Conservation (phyloP, 2,113 vertebrate genomes). For the Hydrochoerus hydrochaeris region DNA sequence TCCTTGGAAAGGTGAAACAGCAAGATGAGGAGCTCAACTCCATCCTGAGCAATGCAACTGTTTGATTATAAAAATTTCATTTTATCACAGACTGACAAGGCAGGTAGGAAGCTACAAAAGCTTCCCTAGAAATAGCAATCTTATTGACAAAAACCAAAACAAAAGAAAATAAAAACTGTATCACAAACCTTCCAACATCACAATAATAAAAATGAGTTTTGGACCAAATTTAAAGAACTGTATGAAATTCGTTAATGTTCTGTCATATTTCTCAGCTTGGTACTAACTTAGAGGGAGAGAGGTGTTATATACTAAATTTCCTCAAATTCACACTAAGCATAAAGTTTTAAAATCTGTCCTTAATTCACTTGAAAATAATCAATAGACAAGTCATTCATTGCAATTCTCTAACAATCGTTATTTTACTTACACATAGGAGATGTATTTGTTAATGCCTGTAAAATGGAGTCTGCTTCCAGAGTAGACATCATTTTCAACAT, state of each 20-base stretch:
- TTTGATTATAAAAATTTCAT: neutral
- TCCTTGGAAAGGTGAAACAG: neutral
- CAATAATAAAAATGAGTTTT: neutral
- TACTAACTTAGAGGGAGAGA: neutral
- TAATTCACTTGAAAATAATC: neutral
- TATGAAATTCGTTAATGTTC: neutral
- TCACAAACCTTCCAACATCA: neutral
- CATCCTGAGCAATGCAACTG: neutral
- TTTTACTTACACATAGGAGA: conserved; percentile 92
- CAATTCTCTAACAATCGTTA: neutral
- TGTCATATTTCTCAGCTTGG: neutral
- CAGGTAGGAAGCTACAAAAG: neutral
- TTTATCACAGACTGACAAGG: neutral
- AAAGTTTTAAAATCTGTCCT: neutral
- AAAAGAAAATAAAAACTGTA: neutral
- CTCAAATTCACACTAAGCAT: neutral
- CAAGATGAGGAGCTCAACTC: neutral
- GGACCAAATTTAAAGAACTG: neutral
- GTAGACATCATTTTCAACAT: conserved; percentile 99
- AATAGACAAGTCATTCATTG: neutral
- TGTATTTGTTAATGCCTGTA: conserved; percentile 96
- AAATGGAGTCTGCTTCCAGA: conserved; percentile 97
- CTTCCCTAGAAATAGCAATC: neutral
- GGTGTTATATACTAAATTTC: neutral
- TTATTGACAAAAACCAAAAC: neutral